Conservation (phyloP, 2,888 invertebrate genomes). For the Hyppa rectilinea region DNA sequence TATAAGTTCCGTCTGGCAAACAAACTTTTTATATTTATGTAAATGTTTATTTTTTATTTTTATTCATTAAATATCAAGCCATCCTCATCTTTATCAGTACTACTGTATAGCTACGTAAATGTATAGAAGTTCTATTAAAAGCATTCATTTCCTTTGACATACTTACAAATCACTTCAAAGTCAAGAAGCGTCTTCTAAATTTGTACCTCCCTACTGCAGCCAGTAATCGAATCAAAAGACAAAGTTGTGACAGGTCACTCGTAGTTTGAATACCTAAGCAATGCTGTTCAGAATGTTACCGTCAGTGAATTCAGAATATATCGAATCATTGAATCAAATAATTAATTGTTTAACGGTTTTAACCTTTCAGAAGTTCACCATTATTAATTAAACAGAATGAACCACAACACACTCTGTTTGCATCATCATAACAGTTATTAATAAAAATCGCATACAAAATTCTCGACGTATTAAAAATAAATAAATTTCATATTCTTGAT, state of each 20-base stretch:
- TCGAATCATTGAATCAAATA: background rate
- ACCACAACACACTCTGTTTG: background rate
- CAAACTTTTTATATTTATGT: too few relatives aligned
- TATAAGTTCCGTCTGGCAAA: too few relatives aligned
- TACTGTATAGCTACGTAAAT: too few relatives aligned
- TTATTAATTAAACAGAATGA: constrained; percentile 13
- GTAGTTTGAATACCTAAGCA: constrained; percentile 29
- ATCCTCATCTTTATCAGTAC: too few relatives aligned
- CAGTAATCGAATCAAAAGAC: constrained; percentile 11
- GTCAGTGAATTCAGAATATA: background rate
- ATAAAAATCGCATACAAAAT: constrained; percentile 14
- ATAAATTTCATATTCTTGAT: constrained; percentile 41
- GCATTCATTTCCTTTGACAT: background rate
- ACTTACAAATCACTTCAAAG: constrained; percentile 32
- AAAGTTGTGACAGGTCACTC: constrained; percentile 26
- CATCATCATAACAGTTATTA: constrained; percentile 7
- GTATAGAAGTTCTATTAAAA: too few relatives aligned
- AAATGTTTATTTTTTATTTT: too few relatives aligned
- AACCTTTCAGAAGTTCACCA: background rate
- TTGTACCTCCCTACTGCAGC: constrained; percentile 3
- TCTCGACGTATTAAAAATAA: constrained; percentile 31
- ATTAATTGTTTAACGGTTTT: background rate
- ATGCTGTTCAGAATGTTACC: constrained; percentile 20
- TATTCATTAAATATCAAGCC: too few relatives aligned
- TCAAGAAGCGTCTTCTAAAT: constrained; percentile 17